Conservation (phyloP, 64 coral and sea anemone genomes). For the Acropora yongei region DNA sequence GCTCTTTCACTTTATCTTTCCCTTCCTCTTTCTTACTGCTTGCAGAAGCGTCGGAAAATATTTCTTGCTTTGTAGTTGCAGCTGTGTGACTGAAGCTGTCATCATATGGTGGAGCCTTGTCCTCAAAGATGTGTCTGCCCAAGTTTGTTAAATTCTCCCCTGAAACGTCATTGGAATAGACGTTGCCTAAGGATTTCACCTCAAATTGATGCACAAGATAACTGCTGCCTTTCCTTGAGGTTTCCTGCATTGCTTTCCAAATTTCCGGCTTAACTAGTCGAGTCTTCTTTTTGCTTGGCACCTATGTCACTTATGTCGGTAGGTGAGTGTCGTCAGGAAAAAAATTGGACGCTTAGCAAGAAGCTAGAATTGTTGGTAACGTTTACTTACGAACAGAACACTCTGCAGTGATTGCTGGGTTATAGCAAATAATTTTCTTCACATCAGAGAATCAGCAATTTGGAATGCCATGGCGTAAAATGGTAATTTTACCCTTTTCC, state of each 20-base stretch:
- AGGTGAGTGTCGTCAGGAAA: too few relatives aligned
- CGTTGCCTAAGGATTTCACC: background rate
- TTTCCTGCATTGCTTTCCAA: background rate
- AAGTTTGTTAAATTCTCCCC: background rate
- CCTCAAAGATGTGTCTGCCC: background rate
- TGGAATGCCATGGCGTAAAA: too few relatives aligned
- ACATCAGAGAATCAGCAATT: too few relatives aligned
- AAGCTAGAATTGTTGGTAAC: too few relatives aligned
- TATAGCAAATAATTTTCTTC: too few relatives aligned
- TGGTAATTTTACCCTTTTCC: too few relatives aligned
- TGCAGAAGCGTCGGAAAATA: background rate
- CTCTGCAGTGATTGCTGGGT: too few relatives aligned
- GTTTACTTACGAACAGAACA: too few relatives aligned
- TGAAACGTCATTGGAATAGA: background rate
- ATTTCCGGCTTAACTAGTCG: background rate
- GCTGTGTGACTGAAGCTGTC: background rate
- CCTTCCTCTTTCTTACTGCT: background rate
- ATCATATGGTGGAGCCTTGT: background rate
- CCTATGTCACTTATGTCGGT: too few relatives aligned
- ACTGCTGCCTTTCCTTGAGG: background rate
- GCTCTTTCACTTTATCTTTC: background rate
- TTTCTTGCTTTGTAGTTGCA: background rate
- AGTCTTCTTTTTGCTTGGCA: background rate
- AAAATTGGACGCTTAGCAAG: too few relatives aligned
- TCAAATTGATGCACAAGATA: slow-evolving; percentile 21